Percentiles rank a stretch among this genome's conserved stretches.
Conservation (phyloP, 2,888 invertebrate genomes). For the Schrankia costaestrigalis region DNA sequence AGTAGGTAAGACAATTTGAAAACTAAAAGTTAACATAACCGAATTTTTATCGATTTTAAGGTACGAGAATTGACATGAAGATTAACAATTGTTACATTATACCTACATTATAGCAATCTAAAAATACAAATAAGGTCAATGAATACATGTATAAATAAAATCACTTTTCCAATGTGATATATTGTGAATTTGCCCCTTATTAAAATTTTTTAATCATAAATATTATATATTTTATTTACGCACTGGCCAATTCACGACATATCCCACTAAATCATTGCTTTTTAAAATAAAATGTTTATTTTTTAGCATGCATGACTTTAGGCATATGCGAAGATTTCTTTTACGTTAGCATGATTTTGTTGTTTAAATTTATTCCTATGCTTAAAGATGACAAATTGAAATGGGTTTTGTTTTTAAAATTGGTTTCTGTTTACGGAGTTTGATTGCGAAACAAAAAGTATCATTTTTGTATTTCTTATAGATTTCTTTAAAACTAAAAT, state of each 20-base stretch:
- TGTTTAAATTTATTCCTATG: conserved; percentile 4
- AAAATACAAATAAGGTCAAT: neutral
- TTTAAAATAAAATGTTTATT: conserved; percentile 23
- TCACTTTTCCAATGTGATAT: conserved; percentile 16
- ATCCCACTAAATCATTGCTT: conserved; percentile 41
- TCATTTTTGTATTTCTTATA: conserved; percentile 8
- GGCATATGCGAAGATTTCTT: conserved; percentile 8
- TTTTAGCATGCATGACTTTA: conserved; percentile 22
- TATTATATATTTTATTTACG: conserved; percentile 17
- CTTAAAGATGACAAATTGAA: no score
- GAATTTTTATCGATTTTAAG: no score
- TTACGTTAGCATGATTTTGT: conserved; percentile 15
- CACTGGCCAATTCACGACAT: conserved; percentile 49
- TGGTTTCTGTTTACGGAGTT: no score
- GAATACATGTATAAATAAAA: neutral
- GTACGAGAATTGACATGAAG: no score
- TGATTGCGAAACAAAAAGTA: no score
- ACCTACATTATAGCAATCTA: no score
- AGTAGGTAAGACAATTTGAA: no score
- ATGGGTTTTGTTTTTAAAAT: no score
- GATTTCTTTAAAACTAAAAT: no score
- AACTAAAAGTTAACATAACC: no score
- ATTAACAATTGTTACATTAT: no score
- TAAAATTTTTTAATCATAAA: conserved; percentile 2
- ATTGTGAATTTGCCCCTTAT: conserved; percentile 26